Conservation (phyloP, 2,797 vertebrate species). For the Podargus strigoides region DNA sequence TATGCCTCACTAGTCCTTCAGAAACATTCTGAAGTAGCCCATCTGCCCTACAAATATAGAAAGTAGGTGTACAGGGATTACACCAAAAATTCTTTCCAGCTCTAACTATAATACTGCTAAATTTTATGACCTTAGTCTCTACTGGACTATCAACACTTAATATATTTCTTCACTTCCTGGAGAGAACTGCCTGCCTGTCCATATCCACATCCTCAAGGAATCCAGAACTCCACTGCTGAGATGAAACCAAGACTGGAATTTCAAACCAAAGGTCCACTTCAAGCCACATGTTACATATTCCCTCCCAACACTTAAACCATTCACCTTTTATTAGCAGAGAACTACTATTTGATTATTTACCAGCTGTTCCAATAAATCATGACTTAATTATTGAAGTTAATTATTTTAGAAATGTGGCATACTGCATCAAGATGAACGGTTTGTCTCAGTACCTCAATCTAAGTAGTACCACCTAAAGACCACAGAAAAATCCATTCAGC, state of each 20-base stretch:
- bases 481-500: background rate
- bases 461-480: background rate
- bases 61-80: background rate
- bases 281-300: background rate
- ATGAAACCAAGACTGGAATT: background rate
- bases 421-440: background rate
- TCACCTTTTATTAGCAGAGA: background rate
- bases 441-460: background rate
- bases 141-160: background rate
- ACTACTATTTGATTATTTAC: background rate
- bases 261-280: background rate
- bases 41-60: background rate
- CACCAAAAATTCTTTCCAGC: background rate
- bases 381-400: background rate
- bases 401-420: background rate
- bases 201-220: background rate
- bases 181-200: background rate
- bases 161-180: background rate
- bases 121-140: background rate
- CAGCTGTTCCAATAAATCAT: background rate
- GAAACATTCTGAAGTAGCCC: background rate
- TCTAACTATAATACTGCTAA: background rate
- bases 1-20: background rate
- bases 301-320: background rate
- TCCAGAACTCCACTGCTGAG: background rate